phyloP scores from a whole-genome alignment of 2,113 vertebrate genomes.

The Hydrochoerus hydrochaeris region DNA sequence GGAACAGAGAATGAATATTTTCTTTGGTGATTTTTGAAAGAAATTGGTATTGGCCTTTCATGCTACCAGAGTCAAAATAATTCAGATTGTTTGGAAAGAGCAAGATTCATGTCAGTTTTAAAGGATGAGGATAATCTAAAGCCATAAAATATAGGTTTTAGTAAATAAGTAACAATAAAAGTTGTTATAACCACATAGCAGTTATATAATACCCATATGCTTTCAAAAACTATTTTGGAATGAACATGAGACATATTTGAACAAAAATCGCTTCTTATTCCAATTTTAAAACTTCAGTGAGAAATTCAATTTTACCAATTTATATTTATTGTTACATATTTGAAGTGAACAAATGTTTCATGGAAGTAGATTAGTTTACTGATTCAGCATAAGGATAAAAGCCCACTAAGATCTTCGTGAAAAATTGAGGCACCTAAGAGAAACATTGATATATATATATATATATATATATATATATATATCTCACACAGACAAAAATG shows the following conservation, averaged over 20 bases:
- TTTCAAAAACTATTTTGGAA: conserved; percentile 11
- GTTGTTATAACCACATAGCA: background rate
- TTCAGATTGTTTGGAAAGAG: conserved; percentile 1
- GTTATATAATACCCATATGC: conserved; percentile 54
- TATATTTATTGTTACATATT: background rate
- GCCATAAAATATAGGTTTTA: conserved; percentile 44
- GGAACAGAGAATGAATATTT: background rate
- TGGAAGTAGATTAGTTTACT: background rate
- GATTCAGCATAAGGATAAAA: conserved; percentile 15
- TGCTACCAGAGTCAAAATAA: background rate
- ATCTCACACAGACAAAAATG: too few species aligned
- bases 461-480: background rate
- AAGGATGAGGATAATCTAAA: conserved; percentile 12
- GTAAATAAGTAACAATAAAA: conserved; percentile 62
- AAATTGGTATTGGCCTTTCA: conserved; percentile 21
- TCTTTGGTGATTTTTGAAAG: conserved; percentile 8
- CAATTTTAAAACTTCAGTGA: conserved; percentile 4
- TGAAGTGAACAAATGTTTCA: background rate
- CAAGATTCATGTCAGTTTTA: conserved; percentile 29
- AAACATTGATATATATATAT: background rate
- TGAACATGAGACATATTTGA: conserved; percentile 1
- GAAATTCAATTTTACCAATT: conserved; percentile 3
- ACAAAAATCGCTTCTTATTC: background rate
- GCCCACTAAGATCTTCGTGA: background rate
- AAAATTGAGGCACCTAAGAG: background rate